Percentiles rank a stretch among this genome's conserved stretches.
Evolutionary conservation across 2,888 invertebrate genomes (phyloP).

Genomic region (Calameuta pallipes): DNA sequence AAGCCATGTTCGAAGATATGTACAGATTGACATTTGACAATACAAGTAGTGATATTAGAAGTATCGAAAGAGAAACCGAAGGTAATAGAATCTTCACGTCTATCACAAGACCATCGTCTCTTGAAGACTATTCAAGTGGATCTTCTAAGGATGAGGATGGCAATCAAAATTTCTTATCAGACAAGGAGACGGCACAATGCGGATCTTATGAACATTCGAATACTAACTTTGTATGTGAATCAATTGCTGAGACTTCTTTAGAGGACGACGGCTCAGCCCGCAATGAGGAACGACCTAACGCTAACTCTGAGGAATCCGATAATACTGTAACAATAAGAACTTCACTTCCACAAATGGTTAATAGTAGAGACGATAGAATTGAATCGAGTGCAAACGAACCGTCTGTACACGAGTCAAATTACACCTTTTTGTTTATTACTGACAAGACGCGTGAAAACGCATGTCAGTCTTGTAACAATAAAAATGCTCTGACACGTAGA

Average conservation of each 20-base stretch:
- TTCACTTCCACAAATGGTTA: not conserved
- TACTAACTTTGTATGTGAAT: not conserved
- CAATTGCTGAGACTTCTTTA: not conserved
- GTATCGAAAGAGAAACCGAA: constrained; percentile 36
- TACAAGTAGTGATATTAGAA: constrained; percentile 33
- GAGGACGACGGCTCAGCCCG: not conserved
- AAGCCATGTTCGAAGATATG: constrained; percentile 40
- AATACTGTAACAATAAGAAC: not conserved
- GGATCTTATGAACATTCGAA: constrained; percentile 8
- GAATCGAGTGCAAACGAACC: constrained; percentile 10
- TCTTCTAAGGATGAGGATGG: not conserved
- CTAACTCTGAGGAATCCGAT: not conserved
- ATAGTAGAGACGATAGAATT: constrained; percentile 5
- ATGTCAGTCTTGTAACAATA: constrained; percentile 40
- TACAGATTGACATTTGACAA: constrained; percentile 29
- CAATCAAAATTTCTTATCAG: constrained; percentile 23
- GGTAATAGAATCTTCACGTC: constrained; percentile 1
- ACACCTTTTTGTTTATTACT: constrained; percentile 35
- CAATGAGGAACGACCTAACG: not conserved
- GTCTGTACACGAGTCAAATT: constrained; percentile 20
- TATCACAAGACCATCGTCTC: not conserved
- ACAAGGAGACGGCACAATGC: constrained; percentile 9
- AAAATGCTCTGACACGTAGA: constrained; percentile 40
- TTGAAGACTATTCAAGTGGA: not conserved
- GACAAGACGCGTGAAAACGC: constrained; percentile 28